phyloP scores from a whole-genome alignment of 2,888 invertebrate species.

The Meta bourneti region DNA sequence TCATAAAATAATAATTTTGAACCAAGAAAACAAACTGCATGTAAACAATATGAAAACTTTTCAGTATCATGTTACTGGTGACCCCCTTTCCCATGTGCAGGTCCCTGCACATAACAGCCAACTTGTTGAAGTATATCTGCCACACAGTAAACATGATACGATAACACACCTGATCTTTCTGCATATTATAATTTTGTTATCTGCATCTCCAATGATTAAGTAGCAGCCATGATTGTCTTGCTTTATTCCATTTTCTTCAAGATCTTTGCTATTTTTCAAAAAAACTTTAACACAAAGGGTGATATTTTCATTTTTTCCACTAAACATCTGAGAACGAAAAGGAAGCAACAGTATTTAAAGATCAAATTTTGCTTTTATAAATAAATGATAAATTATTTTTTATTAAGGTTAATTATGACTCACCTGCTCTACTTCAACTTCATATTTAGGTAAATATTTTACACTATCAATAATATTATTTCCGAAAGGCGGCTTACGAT shows the following conservation, averaged over 20 bases:
- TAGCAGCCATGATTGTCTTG: slow-evolving; percentile 83
- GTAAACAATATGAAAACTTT: no score
- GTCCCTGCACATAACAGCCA: no score
- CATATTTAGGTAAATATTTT: slow-evolving; percentile 85
- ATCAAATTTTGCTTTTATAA: background rate
- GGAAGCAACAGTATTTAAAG: background rate
- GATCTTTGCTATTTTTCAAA: slow-evolving; percentile 70
- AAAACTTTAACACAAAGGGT: slow-evolving; percentile 47
- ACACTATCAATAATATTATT: slow-evolving; percentile 85
- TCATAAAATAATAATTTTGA: no score
- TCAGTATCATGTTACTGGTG: no score
- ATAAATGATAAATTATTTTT: background rate
- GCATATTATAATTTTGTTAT: slow-evolving; percentile 84
- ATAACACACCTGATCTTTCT: slow-evolving; percentile 46
- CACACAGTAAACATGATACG: no score
- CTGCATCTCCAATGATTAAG: slow-evolving; percentile 85
- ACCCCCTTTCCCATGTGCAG: no score
- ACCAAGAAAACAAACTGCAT: no score
- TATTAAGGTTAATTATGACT: background rate
- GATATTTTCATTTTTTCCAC: background rate
- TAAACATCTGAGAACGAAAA: slow-evolving; percentile 31
- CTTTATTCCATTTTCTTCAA: slow-evolving; percentile 83
- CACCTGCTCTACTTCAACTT: slow-evolving; percentile 81
- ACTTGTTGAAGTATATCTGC: no score
- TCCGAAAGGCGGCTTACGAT: slow-evolving; percentile 88